Conservation (phyloP, 2,113 vertebrate genomes). For the Hystrix brachyura region DNA sequence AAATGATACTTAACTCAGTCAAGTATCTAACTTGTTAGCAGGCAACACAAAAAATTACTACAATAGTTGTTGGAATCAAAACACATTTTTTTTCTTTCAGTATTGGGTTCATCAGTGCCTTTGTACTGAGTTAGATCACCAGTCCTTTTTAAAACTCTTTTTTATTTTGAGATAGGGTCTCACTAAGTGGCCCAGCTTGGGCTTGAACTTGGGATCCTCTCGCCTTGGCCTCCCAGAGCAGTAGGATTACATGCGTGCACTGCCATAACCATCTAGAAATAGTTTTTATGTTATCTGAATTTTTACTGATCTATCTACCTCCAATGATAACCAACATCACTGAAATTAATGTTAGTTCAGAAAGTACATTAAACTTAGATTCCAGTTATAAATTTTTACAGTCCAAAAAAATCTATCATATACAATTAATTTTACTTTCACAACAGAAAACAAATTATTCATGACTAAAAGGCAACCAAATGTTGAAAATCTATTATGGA, state of each 20-base stretch:
- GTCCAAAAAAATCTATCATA: neutral
- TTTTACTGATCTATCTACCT: neutral
- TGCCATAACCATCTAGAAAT: neutral
- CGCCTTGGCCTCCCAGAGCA: neutral
- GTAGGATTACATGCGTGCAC: neutral
- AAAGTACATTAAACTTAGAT: slow-evolving; percentile 46
- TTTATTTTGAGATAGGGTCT: neutral
- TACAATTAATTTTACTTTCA: slow-evolving; percentile 51
- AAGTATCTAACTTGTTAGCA: neutral
- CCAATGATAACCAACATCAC: neutral
- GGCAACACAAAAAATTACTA: neutral
- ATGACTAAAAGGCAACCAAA: slow-evolving; percentile 54
- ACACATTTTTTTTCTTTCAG: neutral
- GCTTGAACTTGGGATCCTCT: neutral
- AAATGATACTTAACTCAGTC: slow-evolving; percentile 1
- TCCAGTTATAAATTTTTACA: slow-evolving; percentile 50
- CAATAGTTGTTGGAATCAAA: neutral
- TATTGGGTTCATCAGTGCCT: neutral
- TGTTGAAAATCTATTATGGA: slow-evolving; percentile 57
- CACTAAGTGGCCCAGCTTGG: neutral
- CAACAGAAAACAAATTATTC: slow-evolving; percentile 66
- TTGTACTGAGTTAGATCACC: neutral
- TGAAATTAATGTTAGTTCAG: slow-evolving; percentile 59
- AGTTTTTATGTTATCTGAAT: neutral
- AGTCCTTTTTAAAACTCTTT: too few relatives aligned